Conservation (phyloP, 2,797 vertebrate species). For the Menidia menidia region DNA sequence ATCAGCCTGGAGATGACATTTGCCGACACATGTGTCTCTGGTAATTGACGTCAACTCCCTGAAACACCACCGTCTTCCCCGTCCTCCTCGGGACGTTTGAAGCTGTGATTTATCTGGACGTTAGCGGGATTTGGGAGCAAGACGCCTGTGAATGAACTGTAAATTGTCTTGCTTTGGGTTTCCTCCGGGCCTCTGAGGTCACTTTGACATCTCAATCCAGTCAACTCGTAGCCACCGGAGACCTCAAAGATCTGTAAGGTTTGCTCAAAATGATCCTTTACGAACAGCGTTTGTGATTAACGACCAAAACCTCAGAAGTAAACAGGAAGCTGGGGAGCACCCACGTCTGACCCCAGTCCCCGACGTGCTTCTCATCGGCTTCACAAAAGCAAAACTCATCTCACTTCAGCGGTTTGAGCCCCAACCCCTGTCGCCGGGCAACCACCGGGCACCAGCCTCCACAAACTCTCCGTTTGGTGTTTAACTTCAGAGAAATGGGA, state of each 20-base stretch:
- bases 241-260: constrained; percentile 21
- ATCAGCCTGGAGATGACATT: constrained; percentile 72
- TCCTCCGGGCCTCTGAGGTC: constrained; percentile 35
- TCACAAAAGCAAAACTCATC: constrained; percentile 67
- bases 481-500: constrained; percentile 56
- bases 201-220: constrained; percentile 45
- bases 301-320: constrained; percentile 59
- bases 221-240: constrained; percentile 18
- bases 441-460: constrained; percentile 59
- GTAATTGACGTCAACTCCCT: constrained; percentile 55
- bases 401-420: constrained; percentile 56
- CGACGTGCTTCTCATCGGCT: constrained; percentile 63
- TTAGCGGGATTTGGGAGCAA: constrained; percentile 43
- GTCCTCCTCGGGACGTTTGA: constrained; percentile 34
- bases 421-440: constrained; percentile 46
- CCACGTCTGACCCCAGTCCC: constrained; percentile 59
- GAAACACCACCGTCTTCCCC: constrained; percentile 53
- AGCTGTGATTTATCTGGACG: constrained; percentile 47
- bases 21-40: constrained; percentile 69
- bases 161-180: constrained; percentile 40
- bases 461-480: constrained; percentile 47
- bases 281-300: constrained; percentile 14
- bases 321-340: constrained; percentile 52
- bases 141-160: constrained; percentile 43
- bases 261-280: constrained; percentile 12